These are phyloP conservation scores for Sphenopsis melanotis DNA, from an alignment of 2,797 vertebrate genomes.

Conservation along the genomic window DNA sequence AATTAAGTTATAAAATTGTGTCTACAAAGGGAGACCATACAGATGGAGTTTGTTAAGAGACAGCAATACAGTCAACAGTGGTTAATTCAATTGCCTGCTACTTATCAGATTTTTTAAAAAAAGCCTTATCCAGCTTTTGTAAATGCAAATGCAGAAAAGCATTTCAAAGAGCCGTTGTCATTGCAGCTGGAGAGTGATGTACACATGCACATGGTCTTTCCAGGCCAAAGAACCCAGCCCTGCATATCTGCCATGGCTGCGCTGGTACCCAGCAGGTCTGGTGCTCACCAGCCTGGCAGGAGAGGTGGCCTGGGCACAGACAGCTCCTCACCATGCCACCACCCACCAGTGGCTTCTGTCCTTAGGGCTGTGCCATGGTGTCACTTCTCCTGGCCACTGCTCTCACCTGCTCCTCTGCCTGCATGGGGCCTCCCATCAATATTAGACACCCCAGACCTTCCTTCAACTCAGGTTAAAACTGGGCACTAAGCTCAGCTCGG, in stretches of 20 bases:
- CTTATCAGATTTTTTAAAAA: conserved; percentile 20
- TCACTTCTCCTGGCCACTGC: rapidly evolving
- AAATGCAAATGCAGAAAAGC: conserved; percentile 51
- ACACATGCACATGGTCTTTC: rapidly evolving
- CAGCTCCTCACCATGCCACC: neutral
- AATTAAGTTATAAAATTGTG: conserved; percentile 75
- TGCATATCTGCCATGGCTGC: rapidly evolving
- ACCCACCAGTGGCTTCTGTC: neutral
- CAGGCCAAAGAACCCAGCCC: rapidly evolving
- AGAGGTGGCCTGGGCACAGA: neutral
- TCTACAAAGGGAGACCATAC: conserved; percentile 74
- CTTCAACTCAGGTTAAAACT: neutral
- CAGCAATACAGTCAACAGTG: conserved; percentile 58
- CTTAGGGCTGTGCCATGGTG: rapidly evolving
- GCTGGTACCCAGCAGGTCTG: rapidly evolving
- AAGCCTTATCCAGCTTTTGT: conserved; percentile 53
- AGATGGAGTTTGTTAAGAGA: conserved; percentile 72
- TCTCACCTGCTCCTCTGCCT: neutral
- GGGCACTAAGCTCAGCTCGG: neutral
- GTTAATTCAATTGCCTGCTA: conserved; percentile 53
- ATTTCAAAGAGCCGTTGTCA: neutral
- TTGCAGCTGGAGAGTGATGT: neutral
- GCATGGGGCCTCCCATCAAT: no score
- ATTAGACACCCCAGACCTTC: neutral
- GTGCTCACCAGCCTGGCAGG: neutral